Percentiles rank a stretch among this genome's conserved stretches.
Conservation (phyloP, 2,797 vertebrate species). For the Valencia hispanica region DNA sequence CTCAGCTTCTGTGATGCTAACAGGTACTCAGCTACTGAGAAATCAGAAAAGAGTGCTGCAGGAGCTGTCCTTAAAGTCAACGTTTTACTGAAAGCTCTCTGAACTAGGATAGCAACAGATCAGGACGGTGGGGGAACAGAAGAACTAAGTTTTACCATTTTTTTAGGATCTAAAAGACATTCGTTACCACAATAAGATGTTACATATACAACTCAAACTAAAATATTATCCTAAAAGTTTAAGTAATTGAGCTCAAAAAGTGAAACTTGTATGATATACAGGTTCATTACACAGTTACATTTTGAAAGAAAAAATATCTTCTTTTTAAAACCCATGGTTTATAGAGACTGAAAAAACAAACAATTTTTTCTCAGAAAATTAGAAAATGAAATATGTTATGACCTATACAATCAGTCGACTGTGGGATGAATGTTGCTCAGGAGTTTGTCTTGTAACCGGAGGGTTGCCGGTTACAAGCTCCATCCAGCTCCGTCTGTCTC, state of each 20-base stretch:
- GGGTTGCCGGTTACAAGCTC: no score
- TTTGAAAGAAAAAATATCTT: no score
- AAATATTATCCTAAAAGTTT: neutral
- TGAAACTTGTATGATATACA: neutral
- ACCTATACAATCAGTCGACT: no score
- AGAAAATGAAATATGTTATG: no score
- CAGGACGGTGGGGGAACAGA: constrained; percentile 13
- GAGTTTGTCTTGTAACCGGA: no score
- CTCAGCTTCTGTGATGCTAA: constrained; percentile 25
- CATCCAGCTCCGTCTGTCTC: no score
- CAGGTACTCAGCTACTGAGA: constrained; percentile 30
- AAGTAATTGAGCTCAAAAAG: neutral
- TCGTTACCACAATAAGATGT: neutral
- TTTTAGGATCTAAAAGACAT: neutral
- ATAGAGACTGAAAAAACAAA: neutral
- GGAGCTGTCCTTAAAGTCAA: constrained; percentile 23
- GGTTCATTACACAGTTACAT: neutral
- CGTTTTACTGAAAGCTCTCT: constrained; percentile 19
- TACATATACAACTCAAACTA: neutral
- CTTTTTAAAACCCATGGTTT: neutral
- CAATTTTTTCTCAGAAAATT: no score
- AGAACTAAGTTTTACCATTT: neutral
- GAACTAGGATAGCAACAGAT: constrained; percentile 10
- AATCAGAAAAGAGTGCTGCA: constrained; percentile 38
- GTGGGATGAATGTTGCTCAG: no score